These are phyloP conservation scores for Andrena haemorrhoa DNA, from an alignment of 2,888 invertebrate genomes.

Conservation along the genomic window DNA sequence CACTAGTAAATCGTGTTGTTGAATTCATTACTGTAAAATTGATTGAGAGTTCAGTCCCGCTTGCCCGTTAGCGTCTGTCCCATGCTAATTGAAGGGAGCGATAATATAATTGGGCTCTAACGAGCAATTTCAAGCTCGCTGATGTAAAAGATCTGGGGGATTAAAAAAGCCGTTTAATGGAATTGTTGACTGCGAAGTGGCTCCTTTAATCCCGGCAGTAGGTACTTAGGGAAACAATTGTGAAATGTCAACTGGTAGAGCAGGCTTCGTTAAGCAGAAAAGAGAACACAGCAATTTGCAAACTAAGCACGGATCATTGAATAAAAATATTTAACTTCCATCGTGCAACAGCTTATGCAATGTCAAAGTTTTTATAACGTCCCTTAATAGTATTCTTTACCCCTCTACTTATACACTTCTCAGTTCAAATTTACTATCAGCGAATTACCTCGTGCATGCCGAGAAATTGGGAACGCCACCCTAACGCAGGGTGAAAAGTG, in stretches of 20 bases:
- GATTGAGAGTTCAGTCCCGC: neutral
- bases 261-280: neutral
- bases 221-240: neutral
- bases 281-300: neutral
- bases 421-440: neutral
- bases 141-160: neutral
- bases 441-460: too few relatives aligned
- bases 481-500: neutral
- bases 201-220: neutral
- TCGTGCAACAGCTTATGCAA: too few relatives aligned
- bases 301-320: neutral
- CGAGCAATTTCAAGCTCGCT: neutral
- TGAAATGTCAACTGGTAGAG: neutral
- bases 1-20: neutral
- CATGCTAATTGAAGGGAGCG: conserved; percentile 1
- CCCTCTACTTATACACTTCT: neutral
- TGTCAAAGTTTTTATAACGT: neutral
- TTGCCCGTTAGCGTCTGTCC: neutral
- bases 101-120: conserved; percentile 18
- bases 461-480: too few relatives aligned
- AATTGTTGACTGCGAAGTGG: neutral
- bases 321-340: neutral
- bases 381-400: neutral
- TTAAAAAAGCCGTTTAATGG: conserved; percentile 18
- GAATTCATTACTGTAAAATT: neutral